phyloP scores from a whole-genome alignment of 2,888 invertebrate species.

The Diachrysia chrysitis region DNA sequence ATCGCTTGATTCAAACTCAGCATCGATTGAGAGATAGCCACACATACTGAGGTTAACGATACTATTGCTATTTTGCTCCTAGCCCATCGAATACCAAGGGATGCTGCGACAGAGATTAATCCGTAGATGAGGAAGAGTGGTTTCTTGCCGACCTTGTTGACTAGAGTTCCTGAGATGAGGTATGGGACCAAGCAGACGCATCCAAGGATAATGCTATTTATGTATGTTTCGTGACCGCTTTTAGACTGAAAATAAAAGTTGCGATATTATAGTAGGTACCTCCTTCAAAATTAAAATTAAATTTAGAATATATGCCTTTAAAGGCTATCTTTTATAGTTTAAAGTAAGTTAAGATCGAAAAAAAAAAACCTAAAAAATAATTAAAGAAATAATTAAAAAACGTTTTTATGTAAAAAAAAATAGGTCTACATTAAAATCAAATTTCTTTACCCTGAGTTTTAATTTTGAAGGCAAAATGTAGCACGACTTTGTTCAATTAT shows the following conservation, averaged over 20 bases:
- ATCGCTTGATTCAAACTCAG: constrained; percentile 71
- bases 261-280: too few species aligned
- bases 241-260: constrained; percentile 62
- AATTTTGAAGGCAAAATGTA: constrained; percentile 15
- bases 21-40: constrained; percentile 68
- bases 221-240: constrained; percentile 77
- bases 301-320: too few species aligned
- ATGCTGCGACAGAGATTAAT: constrained; percentile 56
- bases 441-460: constrained; percentile 10
- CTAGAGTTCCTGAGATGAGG: constrained; percentile 70
- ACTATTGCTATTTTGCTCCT: constrained; percentile 68
- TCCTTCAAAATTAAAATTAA: neutral
- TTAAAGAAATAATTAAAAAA: too few species aligned
- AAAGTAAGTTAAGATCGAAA: too few species aligned
- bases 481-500: constrained; percentile 23
- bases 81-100: constrained; percentile 69
- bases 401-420: neutral
- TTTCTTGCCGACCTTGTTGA: constrained; percentile 78
- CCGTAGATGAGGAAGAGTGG: constrained; percentile 63
- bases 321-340: too few species aligned
- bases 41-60: constrained; percentile 66
- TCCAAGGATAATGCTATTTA: constrained; percentile 78
- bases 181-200: constrained; percentile 69
- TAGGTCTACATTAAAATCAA: neutral
- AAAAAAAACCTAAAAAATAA: too few species aligned